Conservation (phyloP, 2,113 vertebrate genomes). For the Talpa occidentalis region DNA sequence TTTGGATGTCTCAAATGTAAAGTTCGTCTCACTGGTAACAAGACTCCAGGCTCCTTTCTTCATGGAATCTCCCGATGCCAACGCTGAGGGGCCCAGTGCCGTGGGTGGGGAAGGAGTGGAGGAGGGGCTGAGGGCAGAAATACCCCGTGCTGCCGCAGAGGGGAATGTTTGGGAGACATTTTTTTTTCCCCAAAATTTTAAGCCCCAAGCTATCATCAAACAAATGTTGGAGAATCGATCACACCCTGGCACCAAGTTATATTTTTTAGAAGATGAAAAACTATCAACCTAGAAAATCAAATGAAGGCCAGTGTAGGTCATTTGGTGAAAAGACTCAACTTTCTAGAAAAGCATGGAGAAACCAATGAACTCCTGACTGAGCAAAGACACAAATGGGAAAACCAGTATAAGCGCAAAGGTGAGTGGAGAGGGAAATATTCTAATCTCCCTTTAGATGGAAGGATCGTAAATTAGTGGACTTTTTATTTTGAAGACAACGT, state of each 20-base stretch:
- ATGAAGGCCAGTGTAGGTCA: neutral
- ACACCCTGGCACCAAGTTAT: neutral
- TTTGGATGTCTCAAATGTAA: constrained; percentile 71
- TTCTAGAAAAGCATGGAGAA: neutral
- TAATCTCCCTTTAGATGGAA: neutral
- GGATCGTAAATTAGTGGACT: neutral
- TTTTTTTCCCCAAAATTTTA: neutral
- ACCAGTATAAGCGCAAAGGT: neutral
- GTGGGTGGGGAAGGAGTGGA: neutral
- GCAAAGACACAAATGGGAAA: neutral
- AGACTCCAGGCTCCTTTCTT: constrained; percentile 68
- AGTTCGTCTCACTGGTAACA: constrained; percentile 79
- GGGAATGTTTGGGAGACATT: constrained; percentile 51
- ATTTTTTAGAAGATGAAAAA: constrained; percentile 29
- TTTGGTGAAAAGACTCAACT: constrained; percentile 44
- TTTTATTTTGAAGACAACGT: neutral
- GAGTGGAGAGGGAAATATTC: neutral
- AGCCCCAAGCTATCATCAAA: constrained; percentile 33
- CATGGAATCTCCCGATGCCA: constrained; percentile 45
- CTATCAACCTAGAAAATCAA: neutral
- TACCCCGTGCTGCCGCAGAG: neutral
- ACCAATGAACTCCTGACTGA: neutral
- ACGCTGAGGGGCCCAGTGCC: constrained; percentile 2
- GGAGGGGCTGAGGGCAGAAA: neutral
- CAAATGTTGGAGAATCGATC: neutral